Conservation (phyloP, 2,888 invertebrate species). For the Blera fallax region DNA sequence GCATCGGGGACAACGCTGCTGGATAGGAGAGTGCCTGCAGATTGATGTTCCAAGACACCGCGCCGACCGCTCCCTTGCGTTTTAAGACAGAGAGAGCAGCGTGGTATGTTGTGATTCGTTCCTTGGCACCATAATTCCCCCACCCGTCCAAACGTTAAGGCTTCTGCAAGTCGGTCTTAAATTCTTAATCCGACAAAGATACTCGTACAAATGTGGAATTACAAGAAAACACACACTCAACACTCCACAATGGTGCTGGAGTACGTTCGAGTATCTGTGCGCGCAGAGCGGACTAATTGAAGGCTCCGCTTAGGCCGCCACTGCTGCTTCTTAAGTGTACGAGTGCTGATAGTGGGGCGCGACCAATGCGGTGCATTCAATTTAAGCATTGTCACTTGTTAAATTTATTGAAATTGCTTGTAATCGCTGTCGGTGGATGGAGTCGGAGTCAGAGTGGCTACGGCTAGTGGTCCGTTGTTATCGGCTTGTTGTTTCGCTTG, state of each 20-base stretch:
- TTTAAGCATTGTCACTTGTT: slow-evolving; percentile 70
- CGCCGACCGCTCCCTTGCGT: slow-evolving; percentile 13
- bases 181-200: slow-evolving; percentile 43
- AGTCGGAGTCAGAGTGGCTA: slow-evolving; percentile 37
- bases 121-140: background rate
- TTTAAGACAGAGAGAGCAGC: slow-evolving; percentile 49
- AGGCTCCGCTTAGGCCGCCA: background rate
- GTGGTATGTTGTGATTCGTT: slow-evolving; percentile 40
- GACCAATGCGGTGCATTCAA: slow-evolving; percentile 63
- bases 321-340: slow-evolving; percentile 22
- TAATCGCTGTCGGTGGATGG: slow-evolving; percentile 38
- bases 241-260: background rate
- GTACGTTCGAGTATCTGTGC: background rate
- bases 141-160: background rate
- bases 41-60: slow-evolving; percentile 60
- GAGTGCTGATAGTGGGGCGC: slow-evolving; percentile 64
- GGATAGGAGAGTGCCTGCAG: slow-evolving; percentile 50
- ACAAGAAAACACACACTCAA: slow-evolving; percentile 2
- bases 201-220: slow-evolving; percentile 38
- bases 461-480: slow-evolving; percentile 30
- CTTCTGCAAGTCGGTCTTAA: slow-evolving; percentile 19
- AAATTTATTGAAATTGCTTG: slow-evolving; percentile 69
- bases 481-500: slow-evolving; percentile 24
- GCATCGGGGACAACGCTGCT: slow-evolving; percentile 4
- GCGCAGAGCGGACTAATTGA: slow-evolving; percentile 43